phyloP scores from a whole-genome alignment of 2,888 invertebrate genomes.

The Eueremaeus valkanovi region DNA sequence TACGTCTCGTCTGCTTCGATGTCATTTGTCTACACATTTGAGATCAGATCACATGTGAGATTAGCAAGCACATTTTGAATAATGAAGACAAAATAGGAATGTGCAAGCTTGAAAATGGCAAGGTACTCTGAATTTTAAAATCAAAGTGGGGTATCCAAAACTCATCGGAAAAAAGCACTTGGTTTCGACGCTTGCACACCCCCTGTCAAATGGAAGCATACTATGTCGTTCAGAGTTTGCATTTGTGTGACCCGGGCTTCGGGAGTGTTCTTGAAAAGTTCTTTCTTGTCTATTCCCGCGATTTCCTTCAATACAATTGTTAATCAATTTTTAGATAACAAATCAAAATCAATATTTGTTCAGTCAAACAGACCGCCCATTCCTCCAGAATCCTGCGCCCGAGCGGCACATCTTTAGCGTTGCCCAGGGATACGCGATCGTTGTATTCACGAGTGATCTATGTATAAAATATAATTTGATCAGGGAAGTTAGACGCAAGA shows the following conservation, averaged over 20 bases:
- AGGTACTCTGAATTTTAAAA: too few relatives aligned
- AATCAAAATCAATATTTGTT: not conserved
- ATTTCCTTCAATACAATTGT: conserved; percentile 2
- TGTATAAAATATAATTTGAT: not conserved
- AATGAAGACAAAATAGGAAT: too few relatives aligned
- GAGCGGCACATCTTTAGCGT: not conserved
- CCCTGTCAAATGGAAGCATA: not conserved
- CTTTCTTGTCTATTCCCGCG: conserved; percentile 38
- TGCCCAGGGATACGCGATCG: not conserved
- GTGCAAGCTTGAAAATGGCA: too few relatives aligned
- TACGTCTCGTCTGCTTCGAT: not conserved
- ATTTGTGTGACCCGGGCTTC: conserved; percentile 40
- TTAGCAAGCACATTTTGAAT: too few relatives aligned
- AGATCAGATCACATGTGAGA: too few relatives aligned
- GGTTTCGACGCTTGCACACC: too few relatives aligned
- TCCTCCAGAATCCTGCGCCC: conserved; percentile 38
- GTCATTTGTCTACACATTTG: too few relatives aligned
- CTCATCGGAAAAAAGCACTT: too few relatives aligned
- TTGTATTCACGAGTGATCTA: conserved; percentile 50
- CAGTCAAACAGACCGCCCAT: conserved; percentile 39
- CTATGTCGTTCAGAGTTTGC: conserved; percentile 41
- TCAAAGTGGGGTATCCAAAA: too few relatives aligned
- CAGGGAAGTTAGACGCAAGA: not conserved
- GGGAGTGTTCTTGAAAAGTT: conserved; percentile 31
- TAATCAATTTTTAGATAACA: not conserved